Percentiles rank a stretch among this genome's conserved stretches.
Evolutionary conservation across 2,113 vertebrate genomes (phyloP).

Genomic region (Poeciliopsis retropinna): DNA sequence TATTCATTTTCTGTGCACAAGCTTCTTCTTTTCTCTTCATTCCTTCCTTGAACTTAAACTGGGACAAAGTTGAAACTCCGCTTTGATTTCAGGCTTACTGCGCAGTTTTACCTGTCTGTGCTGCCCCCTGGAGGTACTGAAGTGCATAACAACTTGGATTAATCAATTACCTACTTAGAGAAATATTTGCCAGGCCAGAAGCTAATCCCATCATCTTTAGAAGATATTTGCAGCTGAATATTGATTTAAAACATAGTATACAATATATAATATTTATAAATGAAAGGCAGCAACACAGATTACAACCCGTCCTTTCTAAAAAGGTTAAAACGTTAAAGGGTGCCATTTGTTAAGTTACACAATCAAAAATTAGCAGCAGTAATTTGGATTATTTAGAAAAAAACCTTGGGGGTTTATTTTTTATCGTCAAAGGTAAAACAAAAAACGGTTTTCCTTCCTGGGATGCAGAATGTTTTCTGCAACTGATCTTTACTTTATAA

Average conservation of each 20-base stretch:
- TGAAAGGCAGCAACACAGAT: neutral
- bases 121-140: slow-evolving; percentile 19
- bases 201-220: neutral
- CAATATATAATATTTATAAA: neutral
- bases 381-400: too few relatives aligned
- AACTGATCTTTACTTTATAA: too few relatives aligned
- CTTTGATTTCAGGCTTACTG: neutral
- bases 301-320: neutral
- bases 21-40: neutral
- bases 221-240: neutral
- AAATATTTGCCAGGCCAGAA: neutral
- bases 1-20: neutral
- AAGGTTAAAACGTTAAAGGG: neutral
- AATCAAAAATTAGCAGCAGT: too few relatives aligned
- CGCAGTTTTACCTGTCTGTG: neutral
- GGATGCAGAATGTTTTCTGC: neutral
- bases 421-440: too few relatives aligned
- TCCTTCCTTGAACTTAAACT: neutral
- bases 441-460: neutral
- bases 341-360: too few relatives aligned
- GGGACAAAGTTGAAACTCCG: neutral
- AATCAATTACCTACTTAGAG: neutral
- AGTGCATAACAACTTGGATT: neutral
- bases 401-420: too few relatives aligned
- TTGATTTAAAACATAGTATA: neutral